Percentiles rank a stretch among this genome's conserved stretches.
Evolutionary conservation across 2,113 vertebrate genomes (phyloP).

Genomic region (Hemibagrus wyckioides): DNA sequence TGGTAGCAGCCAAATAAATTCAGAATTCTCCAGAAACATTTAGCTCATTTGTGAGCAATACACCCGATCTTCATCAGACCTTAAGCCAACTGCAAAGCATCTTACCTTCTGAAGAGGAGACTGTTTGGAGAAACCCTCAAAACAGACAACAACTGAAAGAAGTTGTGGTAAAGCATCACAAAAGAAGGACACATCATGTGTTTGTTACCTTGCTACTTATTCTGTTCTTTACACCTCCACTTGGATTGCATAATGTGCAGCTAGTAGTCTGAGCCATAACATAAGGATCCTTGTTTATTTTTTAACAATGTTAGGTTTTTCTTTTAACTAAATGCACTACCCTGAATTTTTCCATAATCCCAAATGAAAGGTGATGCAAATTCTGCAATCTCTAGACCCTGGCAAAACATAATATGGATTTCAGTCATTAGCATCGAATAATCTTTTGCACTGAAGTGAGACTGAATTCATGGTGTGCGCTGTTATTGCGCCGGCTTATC

Average conservation of each 20-base stretch:
- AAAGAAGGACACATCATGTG: background rate
- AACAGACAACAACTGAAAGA: too few relatives aligned
- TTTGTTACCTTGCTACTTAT: constrained; percentile 11
- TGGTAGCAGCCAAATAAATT: too few relatives aligned
- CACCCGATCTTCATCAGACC: too few relatives aligned
- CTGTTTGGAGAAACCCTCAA: too few relatives aligned
- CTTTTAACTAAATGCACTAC: background rate
- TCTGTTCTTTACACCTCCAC: background rate
- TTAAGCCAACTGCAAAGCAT: too few relatives aligned
- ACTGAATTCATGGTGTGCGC: constrained; percentile 20
- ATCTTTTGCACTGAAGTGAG: constrained; percentile 41
- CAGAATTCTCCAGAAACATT: too few relatives aligned
- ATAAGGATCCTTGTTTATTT: background rate
- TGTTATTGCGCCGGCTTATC: constrained; percentile 43
- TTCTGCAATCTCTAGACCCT: constrained; percentile 14
- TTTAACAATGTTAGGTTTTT: background rate
- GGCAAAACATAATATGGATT: constrained; percentile 18
- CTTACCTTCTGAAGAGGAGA: too few relatives aligned
- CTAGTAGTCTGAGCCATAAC: background rate
- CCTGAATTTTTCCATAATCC: background rate
- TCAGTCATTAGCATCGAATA: background rate
- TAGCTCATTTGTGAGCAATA: too few relatives aligned
- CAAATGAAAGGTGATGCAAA: constrained; percentile 18
- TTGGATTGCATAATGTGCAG: background rate
- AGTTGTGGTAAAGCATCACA: too few relatives aligned